Base-by-base conservation (phyloP, 2,888 invertebrate genomes). In the Lochmaea crataegi region DNA sequence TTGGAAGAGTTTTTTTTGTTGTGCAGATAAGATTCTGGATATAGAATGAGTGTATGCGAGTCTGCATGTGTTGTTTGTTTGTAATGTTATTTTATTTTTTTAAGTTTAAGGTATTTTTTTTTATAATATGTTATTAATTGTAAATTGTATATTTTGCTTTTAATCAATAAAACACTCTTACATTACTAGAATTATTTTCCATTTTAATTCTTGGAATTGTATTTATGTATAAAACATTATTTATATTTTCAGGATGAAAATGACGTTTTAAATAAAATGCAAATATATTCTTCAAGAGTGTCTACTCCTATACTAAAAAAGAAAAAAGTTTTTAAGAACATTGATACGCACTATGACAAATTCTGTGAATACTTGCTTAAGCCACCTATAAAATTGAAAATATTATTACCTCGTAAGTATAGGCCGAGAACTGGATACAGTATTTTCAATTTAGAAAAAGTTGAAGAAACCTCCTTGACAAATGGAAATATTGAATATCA, bases 271-370 rank as follows among this genome's bases (percentile, higher is more conserved):
- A 48, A 48, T 48, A 48, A 48, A 6, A 48, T 48, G n/a, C 48
- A 14, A 1, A n/a, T 48, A 48, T n/a, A 14, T 48, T 18, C 22
- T 56, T 18, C 22, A 22, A 68, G 68, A 60, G 22, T 16, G n/a
- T 68, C 68, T 2, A 18, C 60, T 2, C 68, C 68, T 12, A 26
- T 41, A 60, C 14, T 58, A 16, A 18, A 58, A 58, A 60, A 53
- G 32, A 58, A 45, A 68, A 22, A 16, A 22, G 16, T 22, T 9
- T n/a, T 60, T 42, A 18, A 32, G 5, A 22, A 11, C 16, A 11
- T 1, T 32, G 68, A 68, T n/a, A 48, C 1, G 9, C 38, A 68
- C 14, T 68, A 60, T 16, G 60, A 60, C 11, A 68, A 68, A 68
- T 68, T 68, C 18, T 68, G 48, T 18, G 45, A 60, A 9, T 11